Base-by-base conservation (phyloP, 2,113 vertebrate species). In the Panthera uncia region DNA sequence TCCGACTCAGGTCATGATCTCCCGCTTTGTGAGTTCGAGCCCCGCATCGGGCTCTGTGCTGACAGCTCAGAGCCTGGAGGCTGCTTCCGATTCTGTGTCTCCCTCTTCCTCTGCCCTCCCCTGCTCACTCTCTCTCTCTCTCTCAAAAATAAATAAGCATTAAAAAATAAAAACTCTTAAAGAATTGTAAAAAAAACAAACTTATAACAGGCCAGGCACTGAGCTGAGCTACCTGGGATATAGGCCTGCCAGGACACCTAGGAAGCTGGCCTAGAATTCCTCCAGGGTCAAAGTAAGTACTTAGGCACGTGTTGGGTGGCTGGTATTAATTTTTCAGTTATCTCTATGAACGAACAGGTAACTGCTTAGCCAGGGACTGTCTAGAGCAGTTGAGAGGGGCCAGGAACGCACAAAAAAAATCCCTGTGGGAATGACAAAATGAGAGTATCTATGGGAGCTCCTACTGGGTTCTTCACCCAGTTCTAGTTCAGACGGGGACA, bases 401-500 rank as follows among this genome's bases (percentile, higher is more conserved):
- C 50, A 55, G 33, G 45, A 79, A 36, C 45, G 12, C 14, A 41
- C 15, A 23, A 9, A 23, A 23, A 9, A 41, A 74, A 15, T 66
- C 12, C 16, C 7, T 12, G 0, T 23, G 15, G n/a, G 48, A 36
- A 31, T 4, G 33, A 29, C 16, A 63, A 21, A 63, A 48, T 25
- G 8, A 25, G 38, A 48, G 8, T 55, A 19, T 36, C 21, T 21
- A 25, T 4, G 5, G 52, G 8, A 14, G 29, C 13, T 1, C 41
- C 38, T 14, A 3, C 5, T 19, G 16, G 45, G 13, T 11, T 50
- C 61, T 82, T 81, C 18, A 29, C 1, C 78, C n/a, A 14, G 10
- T 50, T 29, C 21, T 3, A 23, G 23, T n/a, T 12, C 33, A 25
- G 12, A 23, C 2, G 38, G 29, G 0, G 14, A 7, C 4, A 50